Evolutionary conservation across 2,113 vertebrate genomes (phyloP).

Genomic region (Vanacampus margaritifer): DNA sequence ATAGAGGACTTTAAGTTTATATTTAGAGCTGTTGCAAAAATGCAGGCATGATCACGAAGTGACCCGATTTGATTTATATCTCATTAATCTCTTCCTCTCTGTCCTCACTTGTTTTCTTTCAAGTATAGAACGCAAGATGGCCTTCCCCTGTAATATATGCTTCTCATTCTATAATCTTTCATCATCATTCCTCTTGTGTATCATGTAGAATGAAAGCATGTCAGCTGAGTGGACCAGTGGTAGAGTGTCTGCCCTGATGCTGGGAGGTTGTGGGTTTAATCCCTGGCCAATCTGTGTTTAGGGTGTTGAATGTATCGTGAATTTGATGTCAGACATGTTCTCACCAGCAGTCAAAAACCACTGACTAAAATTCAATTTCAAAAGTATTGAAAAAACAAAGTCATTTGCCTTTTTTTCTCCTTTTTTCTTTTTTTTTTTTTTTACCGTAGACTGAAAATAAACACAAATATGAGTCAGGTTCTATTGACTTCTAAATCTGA

Average conservation of each 20-base stretch:
- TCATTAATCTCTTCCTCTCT: constrained; percentile 46
- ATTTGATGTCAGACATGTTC: constrained; percentile 6
- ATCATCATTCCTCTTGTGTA: constrained; percentile 7
- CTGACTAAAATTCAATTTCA: neutral
- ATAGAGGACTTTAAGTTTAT: constrained; percentile 50
- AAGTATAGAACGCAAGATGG: constrained; percentile 8
- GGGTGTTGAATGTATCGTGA: constrained; percentile 39
- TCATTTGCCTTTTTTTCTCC: too few species aligned
- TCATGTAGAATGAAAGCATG: constrained; percentile 21
- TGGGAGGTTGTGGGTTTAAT: too few species aligned
- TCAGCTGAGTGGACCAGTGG: too few species aligned
- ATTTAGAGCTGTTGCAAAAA: constrained; percentile 51
- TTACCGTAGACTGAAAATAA: neutral
- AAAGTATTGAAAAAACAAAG: neutral
- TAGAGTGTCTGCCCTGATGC: too few species aligned
- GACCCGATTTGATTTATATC: constrained; percentile 67
- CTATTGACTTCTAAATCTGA: neutral
- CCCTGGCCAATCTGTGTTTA: too few species aligned
- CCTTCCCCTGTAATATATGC: constrained; percentile 31
- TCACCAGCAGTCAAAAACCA: neutral
- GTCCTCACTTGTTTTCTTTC: constrained; percentile 7
- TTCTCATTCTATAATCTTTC: constrained; percentile 21
- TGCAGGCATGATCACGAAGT: constrained; percentile 55
- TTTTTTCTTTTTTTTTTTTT: neutral
- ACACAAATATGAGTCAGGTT: neutral